A percentile compares a stretch with the other conserved stretches of the same genome.
These are phyloP conservation scores for Nothoprocta pentlandii DNA, from an alignment of 2,113 vertebrate genomes.

Conservation along the genomic window DNA sequence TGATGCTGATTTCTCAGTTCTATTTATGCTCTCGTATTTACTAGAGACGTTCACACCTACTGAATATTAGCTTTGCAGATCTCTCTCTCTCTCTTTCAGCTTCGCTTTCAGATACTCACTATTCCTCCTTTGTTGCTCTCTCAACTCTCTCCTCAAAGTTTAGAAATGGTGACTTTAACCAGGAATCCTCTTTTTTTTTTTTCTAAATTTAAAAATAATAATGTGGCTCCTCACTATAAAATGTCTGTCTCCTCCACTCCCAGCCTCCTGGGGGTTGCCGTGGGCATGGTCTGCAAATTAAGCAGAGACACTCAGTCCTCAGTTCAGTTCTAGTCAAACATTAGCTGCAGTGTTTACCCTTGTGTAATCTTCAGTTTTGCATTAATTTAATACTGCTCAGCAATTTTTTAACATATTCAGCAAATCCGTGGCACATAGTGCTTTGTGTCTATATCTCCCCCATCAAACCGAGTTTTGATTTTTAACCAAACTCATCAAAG, in stretches of 20 bases:
- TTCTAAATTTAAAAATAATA: constrained; percentile 73
- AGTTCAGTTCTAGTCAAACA: constrained; percentile 76
- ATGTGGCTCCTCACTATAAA: constrained; percentile 71
- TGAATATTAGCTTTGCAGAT: constrained; percentile 39
- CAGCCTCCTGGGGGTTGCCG: constrained; percentile 62
- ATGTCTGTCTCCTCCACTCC: constrained; percentile 61
- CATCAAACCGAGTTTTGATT: constrained; percentile 65
- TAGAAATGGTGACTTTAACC: constrained; percentile 33
- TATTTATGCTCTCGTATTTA: constrained; percentile 53
- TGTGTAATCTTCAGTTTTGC: constrained; percentile 79
- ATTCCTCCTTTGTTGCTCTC: neutral
- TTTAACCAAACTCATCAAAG: constrained; percentile 68
- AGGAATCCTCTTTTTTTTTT: neutral
- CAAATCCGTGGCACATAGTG: constrained; percentile 48
- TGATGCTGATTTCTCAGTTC: neutral
- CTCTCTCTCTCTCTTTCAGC: constrained; percentile 29
- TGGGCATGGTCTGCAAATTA: constrained; percentile 75
- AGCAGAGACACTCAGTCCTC: constrained; percentile 70
- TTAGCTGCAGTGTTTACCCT: constrained; percentile 79
- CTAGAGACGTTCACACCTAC: constrained; percentile 23
- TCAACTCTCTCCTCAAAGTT: neutral
- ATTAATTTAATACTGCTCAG: constrained; percentile 76
- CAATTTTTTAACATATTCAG: constrained; percentile 74
- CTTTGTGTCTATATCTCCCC: constrained; percentile 50
- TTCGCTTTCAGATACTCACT: constrained; percentile 20